A percentile compares a stretch with the other conserved stretches of the same genome.
Evolutionary conservation across 2,888 invertebrate genomes (phyloP).

Genomic region (Amblyjoppa proteus): DNA sequence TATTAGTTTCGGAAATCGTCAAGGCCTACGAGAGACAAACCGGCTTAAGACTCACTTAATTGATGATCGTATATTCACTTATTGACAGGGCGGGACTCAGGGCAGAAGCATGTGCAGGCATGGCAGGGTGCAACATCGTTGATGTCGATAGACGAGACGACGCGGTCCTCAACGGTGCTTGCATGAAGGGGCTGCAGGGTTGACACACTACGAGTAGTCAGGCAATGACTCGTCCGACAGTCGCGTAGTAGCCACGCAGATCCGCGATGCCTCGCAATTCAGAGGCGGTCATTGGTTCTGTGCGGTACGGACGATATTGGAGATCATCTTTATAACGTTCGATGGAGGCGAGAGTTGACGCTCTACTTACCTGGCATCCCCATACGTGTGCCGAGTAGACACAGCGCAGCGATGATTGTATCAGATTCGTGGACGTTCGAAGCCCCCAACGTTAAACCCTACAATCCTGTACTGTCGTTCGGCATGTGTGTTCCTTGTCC

Average conservation of each 20-base stretch:
- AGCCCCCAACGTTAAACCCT: conserved; percentile 29
- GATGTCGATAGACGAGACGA: conserved; percentile 26
- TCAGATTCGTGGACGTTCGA: conserved; percentile 44
- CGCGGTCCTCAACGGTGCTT: conserved; percentile 3
- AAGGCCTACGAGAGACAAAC: neutral
- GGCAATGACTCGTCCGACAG: conserved; percentile 36
- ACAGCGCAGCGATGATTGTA: conserved; percentile 52
- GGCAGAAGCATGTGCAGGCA: neutral
- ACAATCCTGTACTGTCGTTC: neutral
- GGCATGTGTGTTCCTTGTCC: conserved; percentile 13
- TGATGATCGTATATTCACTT: neutral
- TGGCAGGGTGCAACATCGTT: neutral
- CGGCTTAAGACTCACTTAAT: neutral
- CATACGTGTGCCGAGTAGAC: conserved; percentile 33
- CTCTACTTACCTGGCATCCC: conserved; percentile 44
- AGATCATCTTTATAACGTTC: conserved; percentile 44
- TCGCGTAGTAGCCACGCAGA: conserved; percentile 23
- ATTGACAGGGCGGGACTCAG: neutral
- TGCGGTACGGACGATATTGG: conserved; percentile 43
- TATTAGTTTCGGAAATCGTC: neutral
- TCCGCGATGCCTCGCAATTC: conserved; percentile 54
- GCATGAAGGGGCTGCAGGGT: neutral
- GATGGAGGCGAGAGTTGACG: conserved; percentile 7
- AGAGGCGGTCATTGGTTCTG: conserved; percentile 45
- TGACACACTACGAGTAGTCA: neutral